Evolutionary conservation across 2,888 invertebrate genomes (phyloP), one percentile per base, ranked within the genome.

Genomic region (Autographa gamma): DNA sequence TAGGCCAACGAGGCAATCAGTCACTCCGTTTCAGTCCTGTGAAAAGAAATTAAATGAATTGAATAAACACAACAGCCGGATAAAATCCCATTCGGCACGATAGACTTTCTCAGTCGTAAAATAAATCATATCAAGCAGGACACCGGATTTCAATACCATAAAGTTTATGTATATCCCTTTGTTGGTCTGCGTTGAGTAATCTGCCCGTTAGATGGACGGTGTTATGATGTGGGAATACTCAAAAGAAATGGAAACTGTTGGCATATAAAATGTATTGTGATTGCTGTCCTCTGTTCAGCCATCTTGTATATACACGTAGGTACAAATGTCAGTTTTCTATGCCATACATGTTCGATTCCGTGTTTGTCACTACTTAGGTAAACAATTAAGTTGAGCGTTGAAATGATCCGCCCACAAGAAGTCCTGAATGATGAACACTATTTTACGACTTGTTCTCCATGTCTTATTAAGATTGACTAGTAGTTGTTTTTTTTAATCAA

Each of bases 111-210:
- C 72, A 74, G 71, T 83, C 86, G 79, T 85, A 80, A 85, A 85
- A 85, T 85, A 85, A 86, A 85, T 85, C 76, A 82, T 82, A 83
- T 79, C 73, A 78, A 73, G 79, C 82, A 73, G 72, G 74, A 76
- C 80, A 84, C 73, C 73, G 86, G 74, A 81, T 73, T 76, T 75
- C 67, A 69, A 79, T 74, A 48, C 73, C 84, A 76, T 81, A 81
- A 84, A 81, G 66, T 81, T 83, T 83, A 81, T 81, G 62, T 80
- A 60, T 71, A 41, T 84, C 75, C 70, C 66, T 69, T 84, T 79
- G 84, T 81, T 66, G 68, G 70, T 34, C 56, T 69, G 64, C 78
- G 71, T 78, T 73, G 59, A 71, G 63, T 83, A 71, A 81, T 80
- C 68, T 78, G 63, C 69, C n/a, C 18, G 54, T 62, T 18, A 25